Evolutionary conservation across 2,888 invertebrate species (phyloP), one percentile per base, ranked within the genome.

Genomic region (Apodemia mormo): DNA sequence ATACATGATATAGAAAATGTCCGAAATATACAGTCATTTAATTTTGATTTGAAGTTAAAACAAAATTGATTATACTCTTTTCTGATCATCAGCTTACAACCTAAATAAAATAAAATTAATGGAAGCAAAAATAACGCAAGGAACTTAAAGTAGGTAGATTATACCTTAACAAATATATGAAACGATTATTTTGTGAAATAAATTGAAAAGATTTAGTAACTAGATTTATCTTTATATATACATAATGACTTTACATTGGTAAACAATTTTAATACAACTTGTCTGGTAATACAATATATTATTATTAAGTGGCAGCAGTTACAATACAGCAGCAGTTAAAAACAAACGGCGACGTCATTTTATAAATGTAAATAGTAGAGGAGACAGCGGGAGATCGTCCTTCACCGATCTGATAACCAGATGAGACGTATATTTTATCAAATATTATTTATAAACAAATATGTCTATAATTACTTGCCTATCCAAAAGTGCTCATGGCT

Each of bases 11-110:
- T 80, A 84, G 78, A 72, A 85, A 85, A 85, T 83, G 85, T 89
- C 86, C 86, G 85, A 90, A 90, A 90, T 90, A 92, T 89, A 92
- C 86, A 92, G 83, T 87, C 80, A 85, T 85, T 85, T 81, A 89
- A 89, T 89, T 89, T 89, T 83, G 88, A 88, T 89, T 85, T 79
- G 65, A 73, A 79, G 77, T 84, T 84, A 84, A 84, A 89, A 87
- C 80, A 77, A 84, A 90, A 81, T 89, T 88, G 89, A 90, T 91
- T 90, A 85, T 79, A 74, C 76, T 80, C 79, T 81, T 81, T 79
- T 85, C 76, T 83, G 83, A 84, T 89, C 77, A 81, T 74, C 75
- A 71, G 66, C 87, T 86, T 88, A 89, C 72, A 78, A 80, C 78
- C 86, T 89, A 89, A 73, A 80, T 82, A 82, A 83, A 79, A 81